phyloP scores from a whole-genome alignment of 2,888 invertebrate species.

The Stenodema calcarata region DNA sequence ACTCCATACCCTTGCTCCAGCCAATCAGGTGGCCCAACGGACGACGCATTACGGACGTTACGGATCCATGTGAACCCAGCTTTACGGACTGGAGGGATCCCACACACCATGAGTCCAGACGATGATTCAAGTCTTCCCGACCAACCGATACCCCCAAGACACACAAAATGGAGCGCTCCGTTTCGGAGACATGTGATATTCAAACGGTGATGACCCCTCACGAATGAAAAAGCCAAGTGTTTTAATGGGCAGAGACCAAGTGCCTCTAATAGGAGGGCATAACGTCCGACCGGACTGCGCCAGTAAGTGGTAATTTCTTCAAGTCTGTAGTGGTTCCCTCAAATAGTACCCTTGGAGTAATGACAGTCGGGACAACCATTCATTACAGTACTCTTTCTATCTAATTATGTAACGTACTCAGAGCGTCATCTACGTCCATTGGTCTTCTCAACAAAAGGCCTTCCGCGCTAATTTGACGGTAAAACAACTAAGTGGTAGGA shows the following conservation, averaged over 20 bases:
- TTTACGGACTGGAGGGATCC: too few species aligned
- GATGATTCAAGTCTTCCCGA: constrained; percentile 7
- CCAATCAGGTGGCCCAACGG: too few species aligned
- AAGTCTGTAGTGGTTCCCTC: constrained; percentile 27
- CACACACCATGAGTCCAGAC: background rate
- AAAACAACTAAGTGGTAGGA: constrained; percentile 18
- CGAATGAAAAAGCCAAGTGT: constrained; percentile 20
- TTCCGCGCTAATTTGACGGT: constrained; percentile 41
- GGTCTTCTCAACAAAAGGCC: constrained; percentile 5
- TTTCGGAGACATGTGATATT: constrained; percentile 20
- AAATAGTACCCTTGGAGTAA: constrained; percentile 17
- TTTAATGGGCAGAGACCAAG: constrained; percentile 15
- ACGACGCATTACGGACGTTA: too few species aligned
- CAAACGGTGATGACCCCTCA: constrained; percentile 25
- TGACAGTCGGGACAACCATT: constrained; percentile 35
- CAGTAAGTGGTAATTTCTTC: constrained; percentile 28
- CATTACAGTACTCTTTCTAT: constrained; percentile 39
- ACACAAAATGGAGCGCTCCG: constrained; percentile 12
- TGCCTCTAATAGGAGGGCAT: background rate
- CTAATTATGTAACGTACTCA: constrained; percentile 42
- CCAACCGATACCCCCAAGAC: constrained; percentile 10
- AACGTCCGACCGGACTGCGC: constrained; percentile 15
- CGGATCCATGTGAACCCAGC: too few species aligned
- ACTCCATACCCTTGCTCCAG: too few species aligned
- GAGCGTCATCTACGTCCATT: constrained; percentile 31